phyloP scores from a whole-genome alignment of 2,888 invertebrate genomes.

The Sarcophaga carnaria region DNA sequence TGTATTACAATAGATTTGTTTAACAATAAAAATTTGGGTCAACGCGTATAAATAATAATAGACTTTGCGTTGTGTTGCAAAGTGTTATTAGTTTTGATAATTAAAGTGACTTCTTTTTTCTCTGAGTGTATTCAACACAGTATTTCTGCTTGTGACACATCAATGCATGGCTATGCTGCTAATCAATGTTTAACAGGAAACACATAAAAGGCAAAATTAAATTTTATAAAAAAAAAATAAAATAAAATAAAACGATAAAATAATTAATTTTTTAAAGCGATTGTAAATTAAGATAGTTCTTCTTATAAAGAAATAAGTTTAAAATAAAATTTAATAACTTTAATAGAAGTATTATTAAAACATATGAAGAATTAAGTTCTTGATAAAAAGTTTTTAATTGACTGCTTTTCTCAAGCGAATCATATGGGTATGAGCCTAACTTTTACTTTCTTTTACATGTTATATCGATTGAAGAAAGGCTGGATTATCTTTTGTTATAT shows the following conservation, averaged over 20 bases:
- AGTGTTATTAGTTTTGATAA: constrained; percentile 15
- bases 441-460: too few species aligned
- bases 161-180: constrained; percentile 14
- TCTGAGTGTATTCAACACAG: constrained; percentile 4
- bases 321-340: too few species aligned
- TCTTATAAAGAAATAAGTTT: too few species aligned
- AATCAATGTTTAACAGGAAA: constrained; percentile 56
- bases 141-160: neutral
- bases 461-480: too few species aligned
- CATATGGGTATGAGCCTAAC: too few species aligned
- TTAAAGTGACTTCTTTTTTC: constrained; percentile 26
- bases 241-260: neutral
- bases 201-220: constrained; percentile 51
- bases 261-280: too few species aligned
- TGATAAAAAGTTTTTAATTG: too few species aligned
- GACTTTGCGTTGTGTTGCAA: constrained; percentile 6
- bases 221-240: constrained; percentile 1
- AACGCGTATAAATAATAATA: constrained; percentile 61
- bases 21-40: constrained; percentile 68
- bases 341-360: too few species aligned
- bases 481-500: too few species aligned
- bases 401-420: too few species aligned
- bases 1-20: constrained; percentile 62
- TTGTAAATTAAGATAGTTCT: too few species aligned
- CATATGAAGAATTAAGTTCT: too few species aligned